Evolutionary conservation across 1,140 invertebrate genomes (phyloP), one percentile per base, ranked within the genome.

Genomic region (Hyles vespertilio): DNA sequence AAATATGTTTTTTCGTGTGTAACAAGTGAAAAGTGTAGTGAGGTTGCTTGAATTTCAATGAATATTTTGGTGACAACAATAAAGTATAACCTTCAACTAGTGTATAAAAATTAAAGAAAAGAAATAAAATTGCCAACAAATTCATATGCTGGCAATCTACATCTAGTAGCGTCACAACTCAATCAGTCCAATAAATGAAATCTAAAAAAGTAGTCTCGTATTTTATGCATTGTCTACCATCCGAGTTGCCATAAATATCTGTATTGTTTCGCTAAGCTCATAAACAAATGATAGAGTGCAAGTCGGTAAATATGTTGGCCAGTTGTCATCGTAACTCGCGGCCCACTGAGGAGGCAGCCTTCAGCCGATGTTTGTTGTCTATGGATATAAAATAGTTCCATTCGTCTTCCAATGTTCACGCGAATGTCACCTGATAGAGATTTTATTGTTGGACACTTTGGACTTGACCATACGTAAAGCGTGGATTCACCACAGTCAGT

Each of bases 301-400:
- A 12, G 45, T 57, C 58, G 36, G 59, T 54, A 54, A 61, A 46
- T 45, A 62, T 54, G 60, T 62, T 49, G 57, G 56, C 51, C 54
- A 48, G 56, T 58, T 63, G 61, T 63, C 61, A 56, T 63, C 61
- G 48, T 63, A 63, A 63, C 61, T 63, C 46, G 46, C 32, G 6
- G 6, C 50, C 50, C 34, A 51, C 50, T 51, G 50, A 34, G 12
- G 46, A 34, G 50, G 36, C 36, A 40, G 36, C 36, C 36, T 40
- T 40, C 36, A 22, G 22, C 22, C 22, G 4, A 40, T 40, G 36
- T 40, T 40, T 8, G 36, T 40, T 40, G 36, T 40, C 36, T 40
- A 40, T 40, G 36, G 36, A 40, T 40, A 40, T 40, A 40, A 40
- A 40, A 5, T 40, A 40, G 36, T 40, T 40, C 36, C 36, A 40